These are phyloP conservation scores for Chrysolina haemoptera DNA, from an alignment of 2,888 invertebrate species.

Conservation along the genomic window DNA sequence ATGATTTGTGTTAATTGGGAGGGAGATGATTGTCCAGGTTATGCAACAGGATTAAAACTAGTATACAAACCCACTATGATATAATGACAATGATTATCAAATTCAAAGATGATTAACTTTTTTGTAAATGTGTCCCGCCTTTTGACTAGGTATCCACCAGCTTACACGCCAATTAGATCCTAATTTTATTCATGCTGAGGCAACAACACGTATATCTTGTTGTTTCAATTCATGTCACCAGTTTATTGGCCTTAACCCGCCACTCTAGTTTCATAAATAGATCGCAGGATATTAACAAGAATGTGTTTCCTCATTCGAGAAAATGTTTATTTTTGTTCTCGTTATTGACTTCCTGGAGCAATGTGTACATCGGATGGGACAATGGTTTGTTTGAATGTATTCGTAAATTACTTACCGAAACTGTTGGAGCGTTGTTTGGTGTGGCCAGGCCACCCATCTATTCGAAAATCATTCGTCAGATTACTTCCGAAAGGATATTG, in stretches of 20 bases:
- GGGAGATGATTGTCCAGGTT: no score
- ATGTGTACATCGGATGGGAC: conserved; percentile 23
- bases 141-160: no score
- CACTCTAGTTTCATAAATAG: conserved; percentile 31
- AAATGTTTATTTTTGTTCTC: conserved; percentile 39
- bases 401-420: conserved; percentile 10
- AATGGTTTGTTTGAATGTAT: conserved; percentile 14
- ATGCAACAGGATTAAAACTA: no score
- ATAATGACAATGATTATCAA: no score
- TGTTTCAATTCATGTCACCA: conserved; percentile 2
- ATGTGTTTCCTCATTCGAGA: conserved; percentile 40
- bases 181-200: no score
- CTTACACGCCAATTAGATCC: no score
- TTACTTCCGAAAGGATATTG: not conserved
- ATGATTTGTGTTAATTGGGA: no score
- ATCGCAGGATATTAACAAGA: conserved; percentile 37
- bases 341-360: conserved; percentile 39
- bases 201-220: no score
- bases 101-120: no score
- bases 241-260: conserved; percentile 33
- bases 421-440: conserved; percentile 9
- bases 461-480: not conserved
- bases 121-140: no score
- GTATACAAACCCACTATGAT: no score
- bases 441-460: not conserved